Evolutionary conservation across 2,113 vertebrate genomes (phyloP), one percentile per base, ranked within the genome.

Genomic region (Mesocricetus auratus): DNA sequence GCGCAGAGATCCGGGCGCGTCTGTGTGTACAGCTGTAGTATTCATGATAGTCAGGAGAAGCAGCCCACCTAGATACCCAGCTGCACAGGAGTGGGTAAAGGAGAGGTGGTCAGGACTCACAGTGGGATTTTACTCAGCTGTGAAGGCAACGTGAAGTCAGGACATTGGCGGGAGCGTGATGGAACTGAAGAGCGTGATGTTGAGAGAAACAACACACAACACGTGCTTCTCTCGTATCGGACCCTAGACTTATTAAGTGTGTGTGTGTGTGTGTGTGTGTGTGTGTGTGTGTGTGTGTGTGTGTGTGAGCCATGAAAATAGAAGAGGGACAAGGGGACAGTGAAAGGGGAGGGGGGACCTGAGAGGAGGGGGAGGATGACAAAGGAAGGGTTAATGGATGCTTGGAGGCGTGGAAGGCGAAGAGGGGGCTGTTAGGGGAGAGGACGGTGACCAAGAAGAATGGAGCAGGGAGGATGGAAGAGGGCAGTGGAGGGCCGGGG

Each of bases 161-260:
- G 39, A 62, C 4, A 3, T 29, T 0, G 22, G 81, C 13, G 2
- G 56, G 53, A 62, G 58, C 0, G 9, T 17, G 58, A 29, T 2
- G n/a, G 58, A 29, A 17, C 39, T 19, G 60, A 39, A 85, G 81
- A 45, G 39, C 3, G 0, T 19, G 36, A 31, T 21, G 26, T 45
- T 17, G 26, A 31, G 82, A 64, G 82, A 29, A 26, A 22, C 22
- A 39, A 86, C 58, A 47, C 42, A 12, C 29, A 64, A 3, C 39
- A 45, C 24, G 1, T 85, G 39, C 2, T 66, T 45, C 42, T 36
- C 17, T 68, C 42, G 22, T 21, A 66, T 64, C 1, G 0, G 42
- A 86, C 83, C 66, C 83, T 66, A 33, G 60, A 33, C 31, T 86
- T 86, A 6, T 50, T 50, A 9, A 21, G 5, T 13, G 31, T 56